Conservation (phyloP, 2,888 invertebrate genomes). For the Drosophila tanythrix region DNA sequence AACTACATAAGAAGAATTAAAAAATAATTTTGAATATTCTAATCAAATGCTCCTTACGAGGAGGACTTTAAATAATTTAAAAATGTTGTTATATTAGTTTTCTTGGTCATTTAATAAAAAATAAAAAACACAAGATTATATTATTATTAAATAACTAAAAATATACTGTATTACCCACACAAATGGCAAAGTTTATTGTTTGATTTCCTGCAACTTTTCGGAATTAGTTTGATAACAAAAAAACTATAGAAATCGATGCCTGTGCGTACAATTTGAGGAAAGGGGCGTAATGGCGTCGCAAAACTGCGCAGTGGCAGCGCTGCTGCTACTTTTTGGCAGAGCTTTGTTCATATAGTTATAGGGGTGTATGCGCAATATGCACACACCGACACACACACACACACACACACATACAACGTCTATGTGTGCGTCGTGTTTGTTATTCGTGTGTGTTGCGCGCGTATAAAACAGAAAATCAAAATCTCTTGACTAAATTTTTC, state of each 20-base stretch:
- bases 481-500: conserved; percentile 85
- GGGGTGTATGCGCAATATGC: conserved; percentile 59
- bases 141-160: background rate
- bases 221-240: background rate
- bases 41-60: background rate
- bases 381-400: conserved; percentile 27
- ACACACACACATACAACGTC: conserved; percentile 12
- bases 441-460: conserved; percentile 73
- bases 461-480: conserved; percentile 85
- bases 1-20: background rate
- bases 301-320: conserved; percentile 41
- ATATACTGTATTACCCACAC: background rate
- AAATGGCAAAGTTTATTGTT: background rate
- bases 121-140: background rate
- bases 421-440: conserved; percentile 70
- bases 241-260: conserved; percentile 64
- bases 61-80: background rate
- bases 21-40: background rate
- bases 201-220: background rate
- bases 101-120: too few relatives aligned
- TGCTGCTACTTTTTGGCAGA: conserved; percentile 49
- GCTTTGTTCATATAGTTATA: conserved; percentile 53
- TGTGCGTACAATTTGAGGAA: conserved; percentile 17
- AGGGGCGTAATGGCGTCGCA: conserved; percentile 65
- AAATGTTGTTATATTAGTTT: background rate